Evolutionary conservation across 2,797 vertebrate genomes (phyloP).

Genomic region (Malacoctenus gilli): DNA sequence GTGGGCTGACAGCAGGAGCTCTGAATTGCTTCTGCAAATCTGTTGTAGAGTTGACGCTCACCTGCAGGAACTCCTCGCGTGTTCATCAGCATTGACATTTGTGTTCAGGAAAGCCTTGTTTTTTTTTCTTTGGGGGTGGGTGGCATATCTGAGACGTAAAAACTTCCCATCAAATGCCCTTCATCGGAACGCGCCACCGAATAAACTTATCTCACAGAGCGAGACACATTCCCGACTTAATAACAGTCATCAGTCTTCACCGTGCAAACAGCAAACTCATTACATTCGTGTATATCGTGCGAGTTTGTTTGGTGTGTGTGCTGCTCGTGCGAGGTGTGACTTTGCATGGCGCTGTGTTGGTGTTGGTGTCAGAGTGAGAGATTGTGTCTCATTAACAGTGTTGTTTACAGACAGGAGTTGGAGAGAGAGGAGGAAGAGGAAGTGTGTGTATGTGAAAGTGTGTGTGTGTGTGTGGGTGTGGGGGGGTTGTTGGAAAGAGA

Average conservation of each 20-base stretch:
- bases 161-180: slow-evolving; percentile 37
- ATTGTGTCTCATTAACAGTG: slow-evolving; percentile 59
- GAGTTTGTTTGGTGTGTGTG: slow-evolving; percentile 15
- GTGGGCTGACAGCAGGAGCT: slow-evolving; percentile 12
- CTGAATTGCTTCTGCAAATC: neutral
- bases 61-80: slow-evolving; percentile 5
- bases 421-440: too few species aligned
- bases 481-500: too few species aligned
- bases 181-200: slow-evolving; percentile 23
- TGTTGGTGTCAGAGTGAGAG: slow-evolving; percentile 8
- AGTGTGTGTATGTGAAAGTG: too few species aligned
- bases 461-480: too few species aligned
- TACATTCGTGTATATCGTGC: slow-evolving; percentile 43
- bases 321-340: slow-evolving; percentile 16
- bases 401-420: slow-evolving; percentile 61
- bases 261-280: slow-evolving; percentile 51
- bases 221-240: slow-evolving; percentile 44
- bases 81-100: neutral
- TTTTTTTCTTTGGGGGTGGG: neutral
- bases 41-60: neutral
- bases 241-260: slow-evolving; percentile 60
- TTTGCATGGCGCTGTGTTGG: slow-evolving; percentile 7
- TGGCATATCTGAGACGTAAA: slow-evolving; percentile 9
- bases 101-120: neutral
- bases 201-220: slow-evolving; percentile 46